Percentiles rank a stretch among this genome's conserved stretches.
phyloP scores from a whole-genome alignment of 2,113 vertebrate species.

The Chitala chitala region DNA sequence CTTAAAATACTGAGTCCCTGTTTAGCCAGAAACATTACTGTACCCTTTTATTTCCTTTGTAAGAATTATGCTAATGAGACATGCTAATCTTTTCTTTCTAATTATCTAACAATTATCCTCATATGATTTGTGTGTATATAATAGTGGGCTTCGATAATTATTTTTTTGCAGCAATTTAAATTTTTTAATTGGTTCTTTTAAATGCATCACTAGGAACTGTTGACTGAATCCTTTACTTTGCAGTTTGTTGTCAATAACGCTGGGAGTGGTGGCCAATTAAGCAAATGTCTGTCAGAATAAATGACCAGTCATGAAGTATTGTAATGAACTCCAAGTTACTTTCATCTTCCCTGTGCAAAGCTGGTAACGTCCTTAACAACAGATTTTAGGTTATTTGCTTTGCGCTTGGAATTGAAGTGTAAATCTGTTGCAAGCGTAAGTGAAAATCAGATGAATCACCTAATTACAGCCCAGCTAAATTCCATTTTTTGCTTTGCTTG shows the following conservation, averaged over 20 bases:
- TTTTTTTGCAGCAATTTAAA: too few relatives aligned
- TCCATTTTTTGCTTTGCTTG: not conserved
- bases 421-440: not conserved
- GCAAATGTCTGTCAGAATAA: constrained; percentile 15
- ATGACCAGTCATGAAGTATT: not conserved
- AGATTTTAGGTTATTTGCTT: not conserved
- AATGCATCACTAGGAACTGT: not conserved
- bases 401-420: not conserved
- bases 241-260: constrained; percentile 2
- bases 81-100: too few relatives aligned
- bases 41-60: too few relatives aligned
- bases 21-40: too few relatives aligned
- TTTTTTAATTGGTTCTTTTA: constrained; percentile 19
- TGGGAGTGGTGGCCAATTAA: constrained; percentile 6
- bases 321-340: not conserved
- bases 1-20: too few relatives aligned
- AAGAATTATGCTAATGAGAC: too few relatives aligned
- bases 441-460: too few relatives aligned
- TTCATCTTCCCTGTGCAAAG: not conserved
- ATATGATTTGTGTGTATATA: too few relatives aligned
- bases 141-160: too few relatives aligned
- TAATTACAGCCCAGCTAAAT: constrained; percentile 9
- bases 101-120: too few relatives aligned
- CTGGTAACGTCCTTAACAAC: not conserved
- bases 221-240: not conserved